Base-by-base conservation (phyloP, 1,140 invertebrate species). In the Mya arenaria region DNA sequence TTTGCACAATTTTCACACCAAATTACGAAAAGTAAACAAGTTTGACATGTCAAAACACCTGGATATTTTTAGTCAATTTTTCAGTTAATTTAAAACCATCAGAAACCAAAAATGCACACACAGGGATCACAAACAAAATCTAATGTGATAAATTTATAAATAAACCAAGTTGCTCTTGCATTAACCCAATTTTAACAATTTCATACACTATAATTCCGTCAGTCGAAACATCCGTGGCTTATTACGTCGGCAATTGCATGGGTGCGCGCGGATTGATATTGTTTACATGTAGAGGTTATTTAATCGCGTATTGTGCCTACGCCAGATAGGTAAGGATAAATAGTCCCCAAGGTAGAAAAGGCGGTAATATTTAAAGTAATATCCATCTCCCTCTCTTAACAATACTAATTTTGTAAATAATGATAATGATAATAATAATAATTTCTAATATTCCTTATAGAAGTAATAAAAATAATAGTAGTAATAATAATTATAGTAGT, bases 191-290 rank as follows among this genome's bases (percentile, higher is more conserved):
- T 39, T 60, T 8, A 55, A 37, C 36, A 4, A 5, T 28, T 75
- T 39, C 10, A 44, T 37, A 10, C 39, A 0, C 3, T 4, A 10
- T 39, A 44, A 13, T 55, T 8, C 25, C n/a, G 4, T 55, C 25
- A 28, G 28, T 52, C 4, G 62, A 25, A 52, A 30, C 5, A 5
- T n/a, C 30, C 44, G 4, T 34, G n/a, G n/a, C 25, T 5, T 56
- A 41, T 19, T 37, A 72, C 68, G 55, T 81, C 78, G 36, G 78
- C 78, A 65, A 81, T 81, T 78, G 58, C 68, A 72, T n/a, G 72
- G 78, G 78, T 81, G 78, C 68, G 78, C 69, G 78, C 78, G 78
- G 6, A 81, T 15, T 36, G 41, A 81, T 81, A 62, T 81, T 81
- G 78, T 81, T 81, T 81, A 81, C 78, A 55, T 72, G 78, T 17